Conservation (phyloP, 2,113 vertebrate genomes). For the Manacus vitellinus region DNA sequence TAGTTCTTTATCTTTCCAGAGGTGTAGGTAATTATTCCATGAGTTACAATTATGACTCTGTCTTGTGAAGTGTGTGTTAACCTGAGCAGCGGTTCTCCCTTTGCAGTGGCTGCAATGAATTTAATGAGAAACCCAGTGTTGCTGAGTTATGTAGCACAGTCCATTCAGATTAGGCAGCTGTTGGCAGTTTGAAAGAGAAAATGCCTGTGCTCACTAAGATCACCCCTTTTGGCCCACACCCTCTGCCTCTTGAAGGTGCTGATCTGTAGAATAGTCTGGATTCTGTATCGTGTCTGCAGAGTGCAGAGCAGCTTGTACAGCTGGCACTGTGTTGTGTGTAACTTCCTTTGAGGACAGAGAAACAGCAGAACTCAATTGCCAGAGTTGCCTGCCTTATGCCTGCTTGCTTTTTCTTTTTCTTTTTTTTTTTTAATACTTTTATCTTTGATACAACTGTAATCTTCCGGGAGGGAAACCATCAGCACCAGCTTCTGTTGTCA, state of each 20-base stretch:
- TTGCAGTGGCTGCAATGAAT: background rate
- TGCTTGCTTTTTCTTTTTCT: background rate
- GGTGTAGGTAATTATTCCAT: background rate
- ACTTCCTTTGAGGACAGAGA: background rate
- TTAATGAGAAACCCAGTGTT: background rate
- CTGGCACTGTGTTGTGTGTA: background rate
- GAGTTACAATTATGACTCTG: background rate
- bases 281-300: background rate
- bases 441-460: background rate
- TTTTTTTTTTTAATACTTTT: background rate
- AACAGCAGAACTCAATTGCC: background rate
- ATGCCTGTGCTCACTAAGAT: background rate
- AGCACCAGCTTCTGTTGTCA: conserved; percentile 55
- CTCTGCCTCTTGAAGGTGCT: background rate
- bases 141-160: background rate
- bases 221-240: background rate
- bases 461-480: background rate
- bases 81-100: background rate
- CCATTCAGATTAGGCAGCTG: background rate
- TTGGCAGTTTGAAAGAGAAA: background rate
- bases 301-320: background rate
- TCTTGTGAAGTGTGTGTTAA: background rate
- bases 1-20: background rate
- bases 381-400: background rate
- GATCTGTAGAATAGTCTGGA: background rate